A percentile compares a stretch with the other conserved stretches of the same genome.
These are phyloP conservation scores for Rhea americana DNA, from an alignment of 2,113 vertebrate genomes.

Conservation along the genomic window DNA sequence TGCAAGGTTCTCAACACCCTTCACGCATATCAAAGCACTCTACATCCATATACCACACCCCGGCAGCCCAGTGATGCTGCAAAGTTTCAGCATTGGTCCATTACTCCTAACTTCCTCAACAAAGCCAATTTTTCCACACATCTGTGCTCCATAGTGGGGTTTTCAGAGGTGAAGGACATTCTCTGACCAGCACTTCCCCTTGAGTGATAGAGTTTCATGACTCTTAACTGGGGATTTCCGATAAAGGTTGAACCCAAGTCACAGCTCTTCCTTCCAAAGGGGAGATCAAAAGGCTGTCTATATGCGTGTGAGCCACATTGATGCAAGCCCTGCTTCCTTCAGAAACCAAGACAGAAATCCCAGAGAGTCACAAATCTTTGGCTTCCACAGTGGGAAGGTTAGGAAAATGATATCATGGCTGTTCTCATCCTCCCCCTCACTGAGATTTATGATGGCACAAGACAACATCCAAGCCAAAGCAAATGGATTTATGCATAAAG, in stretches of 20 bases:
- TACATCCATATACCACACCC: not conserved
- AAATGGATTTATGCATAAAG: not conserved
- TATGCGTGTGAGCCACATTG: fast-evolving
- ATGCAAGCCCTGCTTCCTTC: not conserved
- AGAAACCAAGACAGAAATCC: not conserved
- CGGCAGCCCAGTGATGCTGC: not conserved
- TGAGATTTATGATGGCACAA: not conserved
- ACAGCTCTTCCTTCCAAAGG: fast-evolving
- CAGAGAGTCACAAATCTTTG: not conserved
- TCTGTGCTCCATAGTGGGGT: not conserved
- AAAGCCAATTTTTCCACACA: not conserved
- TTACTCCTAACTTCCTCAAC: not conserved
- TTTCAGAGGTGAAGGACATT: fast-evolving
- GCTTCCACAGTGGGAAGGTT: constrained; percentile 6
- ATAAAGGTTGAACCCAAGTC: not conserved
- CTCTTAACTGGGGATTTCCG: not conserved
- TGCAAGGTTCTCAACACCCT: not conserved
- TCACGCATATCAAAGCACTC: fast-evolving
- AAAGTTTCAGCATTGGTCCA: not conserved
- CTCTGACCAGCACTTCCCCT: not conserved
- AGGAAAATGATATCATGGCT: not conserved
- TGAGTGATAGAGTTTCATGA: not conserved
- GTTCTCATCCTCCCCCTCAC: not conserved
- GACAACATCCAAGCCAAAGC: constrained; percentile 24
- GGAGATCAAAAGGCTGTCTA: not conserved